Evolutionary conservation across 2,888 invertebrate genomes (phyloP), one percentile per base, ranked within the genome.

Genomic region (Herminia tarsipennalis): DNA sequence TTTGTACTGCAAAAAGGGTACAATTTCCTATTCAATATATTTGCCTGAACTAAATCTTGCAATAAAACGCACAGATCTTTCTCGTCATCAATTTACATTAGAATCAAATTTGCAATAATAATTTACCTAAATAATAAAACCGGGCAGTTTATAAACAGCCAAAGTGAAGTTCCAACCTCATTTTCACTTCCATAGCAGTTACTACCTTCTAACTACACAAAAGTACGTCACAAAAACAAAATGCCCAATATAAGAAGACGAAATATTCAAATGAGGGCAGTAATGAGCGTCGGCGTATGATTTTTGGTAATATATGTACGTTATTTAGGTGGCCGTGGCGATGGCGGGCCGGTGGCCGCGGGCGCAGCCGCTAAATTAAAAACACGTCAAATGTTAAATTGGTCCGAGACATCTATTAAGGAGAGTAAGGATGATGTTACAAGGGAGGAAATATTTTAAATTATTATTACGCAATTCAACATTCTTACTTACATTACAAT

Each of bases 331-430:
- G 78, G 74, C 62, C 64, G 51, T 14, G 30, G 59, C 58, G 63
- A 53, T 14, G 30, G 59, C 58, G 63, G 77, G 86, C 81, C 88
- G 81, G 89, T 86, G 83, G 90, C 89, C 90, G 85, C 89, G 64
- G 91, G 90, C 90, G 78, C 76, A 72, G 78, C 76, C 81, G 88
- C 85, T 91, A 91, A 91, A 91, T 91, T 91, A 90, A 91, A 91
- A 91, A 90, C 87, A 90, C 88, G 91, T 90, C 91, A 90, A 88
- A 89, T 84, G 83, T 82, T 89, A 91, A 91, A 91, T 90, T 90
- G 91, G 90, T 82, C 83, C 88, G 89, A 88, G 88, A 91, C 87
- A 90, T 90, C 91, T 91, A 91, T 91, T 90, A 90, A 88, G 84
- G 81, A 74, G 71, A 54, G 66, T 76, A 67, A 74, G 57, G 87